Evolutionary conservation across 2,888 invertebrate genomes (phyloP).

Genomic region (Seira ritae): DNA sequence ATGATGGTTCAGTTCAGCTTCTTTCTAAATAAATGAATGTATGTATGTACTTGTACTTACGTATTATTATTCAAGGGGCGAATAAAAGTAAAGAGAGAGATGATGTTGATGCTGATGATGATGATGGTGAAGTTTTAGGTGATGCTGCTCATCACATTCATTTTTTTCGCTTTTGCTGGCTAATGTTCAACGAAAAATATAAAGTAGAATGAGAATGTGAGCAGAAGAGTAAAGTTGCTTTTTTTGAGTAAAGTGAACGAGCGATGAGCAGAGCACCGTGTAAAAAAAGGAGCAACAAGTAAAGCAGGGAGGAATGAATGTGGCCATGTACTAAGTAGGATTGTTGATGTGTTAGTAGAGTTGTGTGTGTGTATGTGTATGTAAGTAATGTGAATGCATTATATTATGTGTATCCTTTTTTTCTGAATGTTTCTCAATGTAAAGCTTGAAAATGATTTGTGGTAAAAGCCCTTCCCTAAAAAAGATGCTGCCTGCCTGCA

Average conservation of each 20-base stretch:
- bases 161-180: slow-evolving; percentile 13
- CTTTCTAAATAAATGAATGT: background rate
- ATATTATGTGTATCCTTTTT: background rate
- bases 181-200: slow-evolving; percentile 15
- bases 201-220: slow-evolving; percentile 19
- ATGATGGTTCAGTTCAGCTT: background rate
- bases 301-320: slow-evolving; percentile 23
- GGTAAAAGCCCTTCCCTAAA: slow-evolving; percentile 61
- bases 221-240: slow-evolving; percentile 8
- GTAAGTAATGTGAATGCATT: slow-evolving; percentile 13
- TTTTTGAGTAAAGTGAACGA: background rate
- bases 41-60: too few species aligned
- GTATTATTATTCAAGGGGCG: slow-evolving; percentile 8
- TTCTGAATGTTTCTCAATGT: slow-evolving; percentile 21
- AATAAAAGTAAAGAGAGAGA: slow-evolving; percentile 17
- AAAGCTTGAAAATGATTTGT: slow-evolving; percentile 60
- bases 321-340: background rate
- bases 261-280: background rate
- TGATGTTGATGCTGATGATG: slow-evolving; percentile 6
- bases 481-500: slow-evolving; percentile 56
- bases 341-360: too few species aligned
- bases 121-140: slow-evolving; percentile 18
- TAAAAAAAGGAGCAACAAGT: slow-evolving; percentile 24
- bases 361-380: slow-evolving; percentile 24
- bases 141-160: slow-evolving; percentile 12